These are phyloP conservation scores for Berghia stephanieae DNA, from an alignment of 1,140 invertebrate species.

Conservation along the genomic window DNA sequence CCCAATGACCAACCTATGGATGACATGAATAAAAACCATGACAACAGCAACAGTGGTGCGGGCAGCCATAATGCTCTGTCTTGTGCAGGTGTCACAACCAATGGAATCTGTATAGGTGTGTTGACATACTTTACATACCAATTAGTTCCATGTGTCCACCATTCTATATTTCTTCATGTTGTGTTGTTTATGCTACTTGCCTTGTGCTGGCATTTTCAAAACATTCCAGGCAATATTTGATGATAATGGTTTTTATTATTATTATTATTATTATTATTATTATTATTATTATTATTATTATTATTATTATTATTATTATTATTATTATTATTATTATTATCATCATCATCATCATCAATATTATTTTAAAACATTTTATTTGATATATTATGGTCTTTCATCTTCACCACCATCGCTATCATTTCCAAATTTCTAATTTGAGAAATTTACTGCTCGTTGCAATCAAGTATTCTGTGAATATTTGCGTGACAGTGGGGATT, in stretches of 20 bases:
- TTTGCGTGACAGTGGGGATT: too few relatives aligned
- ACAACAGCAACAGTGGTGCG: too few relatives aligned
- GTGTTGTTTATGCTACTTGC: too few relatives aligned
- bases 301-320: background rate
- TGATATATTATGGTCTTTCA: background rate
- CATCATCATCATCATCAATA: background rate
- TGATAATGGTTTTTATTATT: background rate
- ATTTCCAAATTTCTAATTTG: background rate
- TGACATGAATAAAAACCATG: too few relatives aligned
- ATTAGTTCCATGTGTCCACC: too few relatives aligned
- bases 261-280: background rate
- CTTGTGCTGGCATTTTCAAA: too few relatives aligned
- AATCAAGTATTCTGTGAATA: background rate
- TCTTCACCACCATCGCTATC: background rate
- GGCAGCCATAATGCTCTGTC: slow-evolving; percentile 41
- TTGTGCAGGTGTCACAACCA: slow-evolving; percentile 53
- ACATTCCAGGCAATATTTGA: too few relatives aligned
- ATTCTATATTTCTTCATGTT: too few relatives aligned
- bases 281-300: background rate
- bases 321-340: background rate
- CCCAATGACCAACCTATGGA: too few relatives aligned
- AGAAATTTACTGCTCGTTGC: background rate
- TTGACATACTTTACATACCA: slow-evolving; percentile 10
- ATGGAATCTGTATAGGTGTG: slow-evolving; percentile 60
- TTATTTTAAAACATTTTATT: too few relatives aligned